Base-by-base conservation (phyloP, 1,140 invertebrate species). In the Drosophila oshimai region DNA sequence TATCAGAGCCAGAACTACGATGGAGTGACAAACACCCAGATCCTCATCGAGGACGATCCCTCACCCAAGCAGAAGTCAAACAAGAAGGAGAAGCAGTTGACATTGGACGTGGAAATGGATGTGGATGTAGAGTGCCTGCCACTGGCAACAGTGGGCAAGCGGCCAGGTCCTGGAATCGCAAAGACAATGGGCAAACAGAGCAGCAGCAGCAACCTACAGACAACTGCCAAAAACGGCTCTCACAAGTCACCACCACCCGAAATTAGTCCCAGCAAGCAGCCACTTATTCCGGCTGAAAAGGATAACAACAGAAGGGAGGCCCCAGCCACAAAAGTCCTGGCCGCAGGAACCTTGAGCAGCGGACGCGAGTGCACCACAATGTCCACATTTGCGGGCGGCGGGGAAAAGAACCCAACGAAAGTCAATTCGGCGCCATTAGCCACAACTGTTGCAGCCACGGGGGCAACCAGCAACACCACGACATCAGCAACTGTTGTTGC, bases 121-220 rank as follows among this genome's bases (percentile, higher is more conserved):
- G 46, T 53, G 9, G 42, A 47, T 26, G 87, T 72, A n/a, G 67
- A 72, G 49, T 65, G 39, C 33, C 29, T 70, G 49, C 78, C 72
- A 6, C 44, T 77, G 58, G 73, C 53, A 4, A 77, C 72, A 0
- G 61, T 74, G 26, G 60, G 91, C 51, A 92, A 92, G 68, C 68
- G 92, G 10, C 92, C 93, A 10, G 93, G 92, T 13, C 92, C 92
- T 7, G 92, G 92, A 53, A 92, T 93, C 49, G 67, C 93, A 2
- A 93, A 93, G 55, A 91, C 92, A 44, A 50, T 72, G 33, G 91
- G 92, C 13, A 93, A 58, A 4, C 65, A 80, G 29, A 57, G 74
- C 28, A 68, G 34, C 37, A 72, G 73, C 12, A 62, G 37, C 29
- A 89, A 62, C 39, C 47, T 65, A 28, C 70, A 60, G 41, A 17